A percentile compares a stretch with the other conserved stretches of the same genome.
phyloP scores from a whole-genome alignment of 2,113 vertebrate species.

The Oreotragus oreotragus region DNA sequence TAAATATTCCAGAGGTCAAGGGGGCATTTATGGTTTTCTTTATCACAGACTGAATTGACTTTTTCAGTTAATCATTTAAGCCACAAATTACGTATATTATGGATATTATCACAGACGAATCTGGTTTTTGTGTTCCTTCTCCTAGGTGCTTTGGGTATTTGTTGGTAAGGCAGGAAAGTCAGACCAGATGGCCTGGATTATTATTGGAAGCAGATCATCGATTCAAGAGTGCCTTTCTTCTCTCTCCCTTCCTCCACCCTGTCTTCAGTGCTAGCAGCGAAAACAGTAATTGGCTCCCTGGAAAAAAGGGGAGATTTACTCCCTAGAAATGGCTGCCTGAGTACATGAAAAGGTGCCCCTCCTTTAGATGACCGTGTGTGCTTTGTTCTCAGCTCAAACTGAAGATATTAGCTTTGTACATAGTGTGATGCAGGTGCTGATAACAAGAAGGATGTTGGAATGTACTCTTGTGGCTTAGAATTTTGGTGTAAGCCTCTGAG shows the following conservation, averaged over 20 bases:
- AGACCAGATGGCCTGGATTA: conserved; percentile 56
- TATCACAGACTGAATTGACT: conserved; percentile 57
- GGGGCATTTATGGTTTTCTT: conserved; percentile 60
- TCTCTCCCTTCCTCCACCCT: conserved; percentile 19
- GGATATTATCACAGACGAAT: conserved; percentile 39
- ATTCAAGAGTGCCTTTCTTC: conserved; percentile 5
- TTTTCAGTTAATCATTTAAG: conserved; percentile 70
- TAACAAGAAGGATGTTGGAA: not conserved
- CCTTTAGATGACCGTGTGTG: not conserved
- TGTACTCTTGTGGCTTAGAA: not conserved
- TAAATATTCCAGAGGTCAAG: conserved; percentile 54
- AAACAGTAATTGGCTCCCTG: conserved; percentile 45
- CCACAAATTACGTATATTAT: conserved; percentile 23
- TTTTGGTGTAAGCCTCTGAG: too few relatives aligned
- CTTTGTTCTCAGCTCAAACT: conserved; percentile 30
- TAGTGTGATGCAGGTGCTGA: not conserved
- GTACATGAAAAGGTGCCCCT: not conserved
- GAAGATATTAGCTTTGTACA: not conserved
- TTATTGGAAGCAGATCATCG: conserved; percentile 57
- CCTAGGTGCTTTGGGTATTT: conserved; percentile 54
- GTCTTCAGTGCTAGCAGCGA: conserved; percentile 28
- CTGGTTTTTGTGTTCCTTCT: not conserved
- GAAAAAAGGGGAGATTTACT: not conserved
- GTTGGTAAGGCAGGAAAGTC: conserved; percentile 37
- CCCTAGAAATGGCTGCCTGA: not conserved